phyloP scores from a whole-genome alignment of 2,797 vertebrate species.

The Telmatherina bonti region DNA sequence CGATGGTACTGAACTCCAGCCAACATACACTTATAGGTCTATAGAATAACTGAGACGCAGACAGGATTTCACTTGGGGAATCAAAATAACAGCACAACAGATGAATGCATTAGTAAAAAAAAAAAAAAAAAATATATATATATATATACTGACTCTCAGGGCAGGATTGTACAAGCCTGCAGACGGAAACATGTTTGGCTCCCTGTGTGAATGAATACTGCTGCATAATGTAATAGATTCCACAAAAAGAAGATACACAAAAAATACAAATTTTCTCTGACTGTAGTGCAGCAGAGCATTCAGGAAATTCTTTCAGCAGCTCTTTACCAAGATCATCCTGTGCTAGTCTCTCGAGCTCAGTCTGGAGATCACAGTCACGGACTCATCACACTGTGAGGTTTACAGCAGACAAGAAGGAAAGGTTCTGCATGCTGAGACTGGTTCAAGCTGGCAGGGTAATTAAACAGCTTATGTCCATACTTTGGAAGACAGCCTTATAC shows the following conservation, averaged over 20 bases:
- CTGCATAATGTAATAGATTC: not conserved
- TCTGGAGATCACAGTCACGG: constrained; percentile 1
- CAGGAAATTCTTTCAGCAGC: constrained; percentile 49
- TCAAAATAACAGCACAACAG: constrained; percentile 8
- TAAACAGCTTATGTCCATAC: not conserved
- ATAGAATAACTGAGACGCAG: constrained; percentile 27
- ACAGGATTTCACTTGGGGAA: constrained; percentile 53
- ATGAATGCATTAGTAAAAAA: constrained; percentile 9
- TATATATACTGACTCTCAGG: constrained; percentile 57
- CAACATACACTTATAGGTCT: constrained; percentile 54
- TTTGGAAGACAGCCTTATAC: not conserved
- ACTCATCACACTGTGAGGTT: not conserved
- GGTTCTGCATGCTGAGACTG: constrained; percentile 47
- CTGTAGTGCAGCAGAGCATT: not conserved
- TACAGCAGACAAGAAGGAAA: constrained; percentile 7
- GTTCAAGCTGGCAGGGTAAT: constrained; percentile 18
- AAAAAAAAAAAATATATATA: too few species aligned
- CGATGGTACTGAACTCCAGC: constrained; percentile 15
- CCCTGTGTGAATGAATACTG: not conserved
- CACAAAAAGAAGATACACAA: constrained; percentile 2
- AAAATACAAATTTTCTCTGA: not conserved
- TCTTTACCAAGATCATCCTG: constrained; percentile 51
- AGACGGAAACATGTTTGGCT: constrained; percentile 26
- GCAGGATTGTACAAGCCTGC: constrained; percentile 13
- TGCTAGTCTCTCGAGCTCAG: constrained; percentile 19